phyloP scores from a whole-genome alignment of 2,888 invertebrate species.

The Nesidiocoris tenuis region DNA sequence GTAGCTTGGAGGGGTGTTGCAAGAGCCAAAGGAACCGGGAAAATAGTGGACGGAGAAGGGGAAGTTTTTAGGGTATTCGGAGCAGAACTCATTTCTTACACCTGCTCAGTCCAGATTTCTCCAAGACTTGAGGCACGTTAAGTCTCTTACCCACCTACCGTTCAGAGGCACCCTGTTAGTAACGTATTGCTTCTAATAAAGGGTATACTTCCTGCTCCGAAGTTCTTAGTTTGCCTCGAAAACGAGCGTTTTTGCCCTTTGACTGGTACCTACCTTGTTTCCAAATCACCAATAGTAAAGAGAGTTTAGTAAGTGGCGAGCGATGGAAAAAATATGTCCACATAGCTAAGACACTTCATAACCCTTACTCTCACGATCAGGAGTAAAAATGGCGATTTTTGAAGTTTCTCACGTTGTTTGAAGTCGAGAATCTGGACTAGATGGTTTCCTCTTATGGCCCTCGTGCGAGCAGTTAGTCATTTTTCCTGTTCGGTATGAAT shows the following conservation, averaged over 20 bases:
- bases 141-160: background rate
- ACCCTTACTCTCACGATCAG: background rate
- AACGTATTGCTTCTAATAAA: slow-evolving; percentile 35
- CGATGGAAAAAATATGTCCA: background rate
- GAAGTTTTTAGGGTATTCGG: background rate
- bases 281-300: background rate
- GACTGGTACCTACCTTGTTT: too few species aligned
- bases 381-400: too few species aligned
- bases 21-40: background rate
- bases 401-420: too few species aligned
- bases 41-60: background rate
- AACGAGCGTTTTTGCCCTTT: background rate
- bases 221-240: background rate
- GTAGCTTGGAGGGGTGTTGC: background rate
- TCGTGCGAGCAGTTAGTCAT: too few species aligned
- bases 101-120: slow-evolving; percentile 17
- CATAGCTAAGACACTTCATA: background rate
- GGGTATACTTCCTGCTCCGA: background rate
- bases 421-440: too few species aligned
- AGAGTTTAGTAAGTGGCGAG: background rate
- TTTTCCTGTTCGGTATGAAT: too few species aligned
- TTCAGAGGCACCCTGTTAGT: background rate
- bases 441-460: too few species aligned
- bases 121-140: slow-evolving; percentile 11
- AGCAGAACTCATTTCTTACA: slow-evolving; percentile 39